Evolutionary conservation across 2,888 invertebrate species (phyloP), one percentile per base, ranked within the genome.

Genomic region (Sesia apiformis): DNA sequence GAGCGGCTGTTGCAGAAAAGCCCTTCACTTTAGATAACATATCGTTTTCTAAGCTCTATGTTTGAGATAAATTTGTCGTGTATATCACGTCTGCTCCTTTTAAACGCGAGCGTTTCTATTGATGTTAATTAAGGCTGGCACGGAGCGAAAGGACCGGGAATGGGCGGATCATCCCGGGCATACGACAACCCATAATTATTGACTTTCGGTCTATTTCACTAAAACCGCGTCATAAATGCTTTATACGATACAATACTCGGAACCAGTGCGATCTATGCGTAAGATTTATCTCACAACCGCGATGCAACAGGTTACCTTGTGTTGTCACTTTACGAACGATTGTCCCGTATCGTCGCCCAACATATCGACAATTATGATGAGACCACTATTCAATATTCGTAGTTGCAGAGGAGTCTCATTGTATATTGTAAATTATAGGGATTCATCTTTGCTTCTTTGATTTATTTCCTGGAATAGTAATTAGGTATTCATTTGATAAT

Each of bases 51-150:
- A 64, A 64, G 67, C 65, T 67, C 64, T 63, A 65, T 64, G 65
- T 66, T 71, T 67, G 64, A 70, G 69, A 76, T 74, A 74, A 72
- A 76, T 74, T 69, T 63, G 64, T 69, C 58, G 64, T 69, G 69
- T 77, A 77, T 72, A 76, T 74, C 72, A 74, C 70, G 66, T 69
- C 64, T 61, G 62, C 61, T 67, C 65, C 67, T 72, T 64, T 66
- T 68, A 69, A 63, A 64, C 65, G 65, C 66, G 63, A 64, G 63
- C 69, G 68, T 68, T 64, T 65, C 71, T 64, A 66, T 69, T 70
- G 72, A 69, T 76, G 76, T 76, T 81, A 81, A 83, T 81, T 80
- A 79, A 77, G 74, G 69, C 66, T 67, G 65, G 66, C 70, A 69
- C 66, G 58, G 60, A 57, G 57, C 59, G 62, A 59, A 61, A 63